These are phyloP conservation scores for Odontesthes bonariensis DNA, from an alignment of 2,113 vertebrate genomes.

Conservation along the genomic window DNA sequence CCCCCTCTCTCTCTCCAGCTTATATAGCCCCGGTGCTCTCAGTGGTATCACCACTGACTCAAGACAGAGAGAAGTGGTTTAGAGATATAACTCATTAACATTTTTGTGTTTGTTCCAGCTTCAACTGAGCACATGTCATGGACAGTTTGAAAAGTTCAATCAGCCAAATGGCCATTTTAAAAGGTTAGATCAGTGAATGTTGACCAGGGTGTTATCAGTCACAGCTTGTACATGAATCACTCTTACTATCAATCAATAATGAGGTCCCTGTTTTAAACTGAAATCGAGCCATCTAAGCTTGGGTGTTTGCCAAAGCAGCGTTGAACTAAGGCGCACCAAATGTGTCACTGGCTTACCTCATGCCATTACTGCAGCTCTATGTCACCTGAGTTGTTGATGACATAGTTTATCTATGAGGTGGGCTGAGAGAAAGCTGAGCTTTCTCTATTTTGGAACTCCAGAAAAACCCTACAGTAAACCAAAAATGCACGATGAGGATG, in stretches of 20 bases:
- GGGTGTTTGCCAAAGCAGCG: constrained; percentile 32
- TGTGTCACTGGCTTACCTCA: constrained; percentile 63
- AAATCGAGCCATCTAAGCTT: constrained; percentile 17
- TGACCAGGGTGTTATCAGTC: constrained; percentile 29
- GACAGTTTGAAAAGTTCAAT: constrained; percentile 23
- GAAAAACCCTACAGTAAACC: neutral
- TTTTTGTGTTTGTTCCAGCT: constrained; percentile 57
- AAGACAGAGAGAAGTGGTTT: constrained; percentile 33
- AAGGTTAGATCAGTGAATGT: constrained; percentile 28
- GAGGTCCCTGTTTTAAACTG: constrained; percentile 39
- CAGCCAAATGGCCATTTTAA: constrained; percentile 14
- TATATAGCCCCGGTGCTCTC: constrained; percentile 38
- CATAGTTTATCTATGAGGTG: constrained; percentile 57
- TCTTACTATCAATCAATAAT: constrained; percentile 52
- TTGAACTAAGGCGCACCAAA: constrained; percentile 43
- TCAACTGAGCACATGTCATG: constrained; percentile 21
- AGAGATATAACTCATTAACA: constrained; percentile 64
- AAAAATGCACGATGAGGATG: neutral
- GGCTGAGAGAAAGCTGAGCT: neutral
- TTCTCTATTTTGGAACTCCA: neutral
- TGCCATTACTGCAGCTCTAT: constrained; percentile 46
- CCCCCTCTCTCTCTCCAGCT: constrained; percentile 29
- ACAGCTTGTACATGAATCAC: constrained; percentile 40
- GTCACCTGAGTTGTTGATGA: constrained; percentile 55
- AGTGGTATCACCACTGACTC: constrained; percentile 55